Base-by-base conservation (phyloP, 2,113 vertebrate species). In the Lucifuga dentata region DNA sequence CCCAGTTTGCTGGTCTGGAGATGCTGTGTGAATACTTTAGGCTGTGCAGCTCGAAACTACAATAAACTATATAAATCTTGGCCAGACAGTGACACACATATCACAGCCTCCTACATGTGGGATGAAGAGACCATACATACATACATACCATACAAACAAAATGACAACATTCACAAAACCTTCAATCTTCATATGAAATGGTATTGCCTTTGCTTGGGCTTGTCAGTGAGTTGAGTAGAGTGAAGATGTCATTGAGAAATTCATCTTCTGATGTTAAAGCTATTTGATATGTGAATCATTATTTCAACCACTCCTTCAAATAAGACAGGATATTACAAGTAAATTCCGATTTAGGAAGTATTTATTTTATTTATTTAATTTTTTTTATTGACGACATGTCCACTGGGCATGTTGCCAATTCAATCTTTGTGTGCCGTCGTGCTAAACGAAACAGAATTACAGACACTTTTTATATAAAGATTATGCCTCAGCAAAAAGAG, bases 391-490 rank as follows among this genome's bases (percentile, higher is more conserved):
- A 20, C 43, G 53, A 59, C 57, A 77, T 79, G 61, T 80, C 68
- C 63, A 76, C 8, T 33, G 62, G 82, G 80, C 73, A 23, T 8
- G 23, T 20, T 53, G 80, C 80, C 84, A 86, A 49, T 80, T 85
- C 60, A 62, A 79, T 86, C 73, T 87, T 29, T 61, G 63, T 44
- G 74, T 69, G 73, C 66, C 24, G 68, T 65, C 55, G 52, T 49
- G 73, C 73, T 59, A 78, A 80, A 85, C 71, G 55, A 71, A 81
- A 81, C 82, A 59, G 33, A 80, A 76, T 80, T 80, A 78, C 55
- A 80, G 53, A 19, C 49, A 65, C 48, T 17, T 61, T 67, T 63
- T 29, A 48, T 46, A 56, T 78, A 68, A 78, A 83, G 52, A 80
- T 51, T 76, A 71, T 76, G 56, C 32, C 51, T 65, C 48, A 71